phyloP scores from a whole-genome alignment of 2,888 invertebrate genomes.

The Gryllus longicercus region DNA sequence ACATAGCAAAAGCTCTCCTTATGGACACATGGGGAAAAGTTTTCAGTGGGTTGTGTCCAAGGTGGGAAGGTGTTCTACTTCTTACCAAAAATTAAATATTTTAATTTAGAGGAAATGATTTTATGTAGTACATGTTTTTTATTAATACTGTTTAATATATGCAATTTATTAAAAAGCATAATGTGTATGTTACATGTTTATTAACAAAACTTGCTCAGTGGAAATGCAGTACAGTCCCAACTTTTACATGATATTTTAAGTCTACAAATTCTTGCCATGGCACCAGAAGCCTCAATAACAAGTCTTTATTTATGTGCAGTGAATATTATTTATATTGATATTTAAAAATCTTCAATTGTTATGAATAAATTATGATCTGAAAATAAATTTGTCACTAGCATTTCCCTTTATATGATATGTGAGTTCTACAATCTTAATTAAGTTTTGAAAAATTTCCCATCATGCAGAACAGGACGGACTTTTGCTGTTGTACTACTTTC shows the following conservation, averaged over 20 bases:
- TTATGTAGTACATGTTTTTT: slow-evolving; percentile 11
- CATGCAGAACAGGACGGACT: slow-evolving; percentile 17
- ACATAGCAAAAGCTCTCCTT: slow-evolving; percentile 11
- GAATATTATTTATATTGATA: slow-evolving; percentile 17
- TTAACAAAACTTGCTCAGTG: slow-evolving; percentile 4
- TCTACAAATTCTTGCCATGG: not conserved
- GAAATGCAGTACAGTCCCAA: slow-evolving; percentile 17
- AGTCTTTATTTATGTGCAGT: slow-evolving; percentile 17
- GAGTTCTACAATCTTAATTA: not conserved
- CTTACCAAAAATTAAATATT: slow-evolving; percentile 3
- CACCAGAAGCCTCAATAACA: not conserved
- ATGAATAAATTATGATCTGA: not conserved
- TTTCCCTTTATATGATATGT: not conserved
- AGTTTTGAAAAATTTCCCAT: not conserved
- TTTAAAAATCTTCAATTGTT: slow-evolving; percentile 1
- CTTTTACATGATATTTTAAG: not conserved
- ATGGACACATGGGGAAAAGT: slow-evolving; percentile 7
- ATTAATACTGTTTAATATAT: slow-evolving; percentile 17
- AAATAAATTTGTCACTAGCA: slow-evolving; percentile 11
- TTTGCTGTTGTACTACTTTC: not conserved
- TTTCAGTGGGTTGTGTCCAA: slow-evolving; percentile 5
- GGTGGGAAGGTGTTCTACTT: not conserved
- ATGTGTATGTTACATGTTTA: slow-evolving; percentile 10
- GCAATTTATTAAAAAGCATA: slow-evolving; percentile 1
- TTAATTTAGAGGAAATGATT: slow-evolving; percentile 17